These are phyloP conservation scores for Callipepla californica DNA, from an alignment of 2,113 vertebrate genomes.

Conservation along the genomic window DNA sequence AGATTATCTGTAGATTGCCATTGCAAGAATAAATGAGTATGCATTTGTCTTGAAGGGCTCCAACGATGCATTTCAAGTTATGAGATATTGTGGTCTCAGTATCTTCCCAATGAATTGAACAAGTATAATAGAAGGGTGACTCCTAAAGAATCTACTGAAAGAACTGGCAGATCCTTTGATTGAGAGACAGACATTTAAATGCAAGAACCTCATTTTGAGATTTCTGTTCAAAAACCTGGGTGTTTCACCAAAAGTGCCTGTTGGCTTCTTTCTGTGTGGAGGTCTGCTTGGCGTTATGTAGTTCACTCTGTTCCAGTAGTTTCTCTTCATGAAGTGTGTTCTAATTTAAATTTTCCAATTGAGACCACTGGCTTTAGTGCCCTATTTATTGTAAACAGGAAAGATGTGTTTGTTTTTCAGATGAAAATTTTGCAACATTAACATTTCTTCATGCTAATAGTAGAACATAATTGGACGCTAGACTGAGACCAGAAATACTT, in stretches of 20 bases:
- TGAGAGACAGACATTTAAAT: background rate
- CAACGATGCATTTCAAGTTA: background rate
- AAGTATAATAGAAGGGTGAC: background rate
- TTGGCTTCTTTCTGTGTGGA: background rate
- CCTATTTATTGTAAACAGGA: background rate
- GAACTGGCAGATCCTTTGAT: background rate
- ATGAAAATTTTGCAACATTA: background rate
- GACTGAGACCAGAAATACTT: background rate
- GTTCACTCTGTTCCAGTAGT: background rate
- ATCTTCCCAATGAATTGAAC: background rate
- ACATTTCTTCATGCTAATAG: background rate
- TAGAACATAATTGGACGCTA: background rate
- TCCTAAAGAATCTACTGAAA: background rate
- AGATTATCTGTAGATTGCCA: background rate
- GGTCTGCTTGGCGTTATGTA: background rate
- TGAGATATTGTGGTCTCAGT: background rate
- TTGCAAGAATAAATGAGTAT: background rate
- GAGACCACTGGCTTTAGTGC: background rate
- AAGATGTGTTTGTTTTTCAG: background rate
- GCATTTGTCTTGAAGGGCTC: background rate
- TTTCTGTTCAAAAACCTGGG: background rate
- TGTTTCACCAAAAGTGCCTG: background rate
- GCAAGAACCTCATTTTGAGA: background rate
- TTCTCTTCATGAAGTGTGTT: background rate
- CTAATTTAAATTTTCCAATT: constrained; percentile 21